Evolutionary conservation across 2,888 invertebrate genomes (phyloP), one percentile per base, ranked within the genome.

Genomic region (Sussaba pulchella): DNA sequence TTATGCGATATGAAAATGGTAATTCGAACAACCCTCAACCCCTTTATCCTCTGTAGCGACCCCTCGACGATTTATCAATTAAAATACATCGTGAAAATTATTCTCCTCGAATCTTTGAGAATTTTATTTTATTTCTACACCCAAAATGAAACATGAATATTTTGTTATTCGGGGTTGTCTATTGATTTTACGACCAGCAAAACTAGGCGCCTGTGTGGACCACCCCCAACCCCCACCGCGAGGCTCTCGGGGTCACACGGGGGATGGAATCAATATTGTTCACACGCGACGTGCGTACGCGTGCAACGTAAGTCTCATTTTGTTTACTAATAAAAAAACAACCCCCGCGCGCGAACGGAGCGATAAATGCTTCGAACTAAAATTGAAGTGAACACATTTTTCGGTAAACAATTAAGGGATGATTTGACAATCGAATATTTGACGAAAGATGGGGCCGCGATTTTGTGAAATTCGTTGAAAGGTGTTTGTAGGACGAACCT

Each of bases 201-300:
- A 14, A 10, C 21, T 59, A 52, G 57, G 21, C 52, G 63, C 59
- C n/a, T n/a, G n/a, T 61, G 61, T 41, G 67, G 31, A 67, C 78
- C 83, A 63, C 72, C 77, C 74, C 72, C 63, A 2, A 84, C 83
- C 88, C 87, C 86, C 87, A 85, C 89, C 76, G 85, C 84, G 57
- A 43, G 31, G 80, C 82, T 80, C 67, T 74, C 73, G 81, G 82
- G 79, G 31, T 31, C 31, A 79, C 84, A 82, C 82, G 84, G 85
- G n/a, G 85, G 80, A 63, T 84, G 83, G 86, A 87, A 91, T 91
- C 91, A 87, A 91, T 91, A 91, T 87, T 86, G 88, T 87, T 85
- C 84, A 84, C 84, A 85, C 85, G 87, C 86, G 89, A 86, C 82
- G 83, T 67, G 78, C 77, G 45, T 66, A 69, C 41, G 31, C 41